phyloP scores from a whole-genome alignment of 2,888 invertebrate genomes.

The Drosophila anomalata region DNA sequence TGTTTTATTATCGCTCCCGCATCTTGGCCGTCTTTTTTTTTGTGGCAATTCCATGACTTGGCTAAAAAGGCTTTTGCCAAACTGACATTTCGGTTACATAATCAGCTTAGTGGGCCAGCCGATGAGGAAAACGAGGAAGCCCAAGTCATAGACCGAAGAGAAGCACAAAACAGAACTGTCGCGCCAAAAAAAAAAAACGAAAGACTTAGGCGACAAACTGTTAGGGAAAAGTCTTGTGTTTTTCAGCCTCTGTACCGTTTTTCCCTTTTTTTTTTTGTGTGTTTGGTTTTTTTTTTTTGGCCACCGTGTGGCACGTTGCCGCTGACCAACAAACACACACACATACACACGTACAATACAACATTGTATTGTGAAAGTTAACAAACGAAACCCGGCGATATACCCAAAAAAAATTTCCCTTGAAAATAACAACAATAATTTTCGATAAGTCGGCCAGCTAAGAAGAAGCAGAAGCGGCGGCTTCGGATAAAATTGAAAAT shows the following conservation, averaged over 20 bases:
- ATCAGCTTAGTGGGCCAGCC: slow-evolving; percentile 36
- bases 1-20: slow-evolving; percentile 10
- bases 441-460: slow-evolving; percentile 54
- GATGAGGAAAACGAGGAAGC: not conserved
- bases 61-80: slow-evolving; percentile 1
- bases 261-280: not conserved
- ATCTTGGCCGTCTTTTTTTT: slow-evolving; percentile 7
- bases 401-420: slow-evolving; percentile 62
- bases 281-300: not conserved
- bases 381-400: slow-evolving; percentile 25
- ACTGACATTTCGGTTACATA: slow-evolving; percentile 24
- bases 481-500: slow-evolving; percentile 31
- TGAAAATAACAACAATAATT: slow-evolving; percentile 17
- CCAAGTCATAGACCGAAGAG: not conserved
- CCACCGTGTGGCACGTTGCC: slow-evolving; percentile 24
- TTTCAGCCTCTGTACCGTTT: slow-evolving; percentile 6
- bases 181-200: slow-evolving; percentile 20
- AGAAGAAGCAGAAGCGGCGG: slow-evolving; percentile 5
- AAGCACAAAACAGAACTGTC: not conserved
- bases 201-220: slow-evolving; percentile 65
- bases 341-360: too few species aligned
- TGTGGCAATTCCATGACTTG: slow-evolving; percentile 30
- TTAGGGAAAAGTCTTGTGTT: slow-evolving; percentile 2
- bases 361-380: slow-evolving; percentile 60
- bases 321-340: slow-evolving; percentile 21